Base-by-base conservation (phyloP, 2,113 vertebrate genomes). In the Mobula birostris region DNA sequence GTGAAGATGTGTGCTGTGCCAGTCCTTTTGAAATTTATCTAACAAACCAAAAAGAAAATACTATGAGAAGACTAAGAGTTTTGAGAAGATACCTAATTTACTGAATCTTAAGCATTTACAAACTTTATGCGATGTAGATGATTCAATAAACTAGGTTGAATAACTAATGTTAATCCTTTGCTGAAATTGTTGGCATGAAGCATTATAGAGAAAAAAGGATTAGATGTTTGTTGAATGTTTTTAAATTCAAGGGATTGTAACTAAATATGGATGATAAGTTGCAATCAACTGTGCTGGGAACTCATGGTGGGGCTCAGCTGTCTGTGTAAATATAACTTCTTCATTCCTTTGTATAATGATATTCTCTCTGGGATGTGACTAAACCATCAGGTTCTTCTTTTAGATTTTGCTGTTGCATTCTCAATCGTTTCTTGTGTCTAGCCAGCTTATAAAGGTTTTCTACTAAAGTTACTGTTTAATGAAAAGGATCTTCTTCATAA, bases 331-430 rank as follows among this genome's bases (percentile, higher is more conserved):
- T 93, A 93, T 72, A 93, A 93, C 91, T 93, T 74, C 91, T 48
- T 40, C 91, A 74, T 93, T 66, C 36, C 70, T 74, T 76, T 93
- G 91, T 66, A 63, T 66, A 56, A 36, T 93, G 91, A 93, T 93
- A 93, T 93, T 56, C 91, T 76, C 91, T 56, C 68, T 93, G 91
- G 91, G 91, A 93, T 93, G 56, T 5, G 12, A 56, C 56, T 68
- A 93, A 40, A 56, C 91, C 91, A 93, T 93, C 70, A 93, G 36
- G 70, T 11, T 93, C 91, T 93, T 74, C 91, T 93, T 93, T 93
- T 93, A 93, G 91, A 36, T 93, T 92, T 93, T 93, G 91, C 40
- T 56, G 21, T 56, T 48, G 66, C 36, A 76, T 56, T 27, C 68
- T 93, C 40, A 5, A 93, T 93, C 21, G 5, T 48, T 93, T 70